Evolutionary conservation across 2,113 vertebrate genomes (phyloP).

Genomic region (Ascaphus truei): DNA sequence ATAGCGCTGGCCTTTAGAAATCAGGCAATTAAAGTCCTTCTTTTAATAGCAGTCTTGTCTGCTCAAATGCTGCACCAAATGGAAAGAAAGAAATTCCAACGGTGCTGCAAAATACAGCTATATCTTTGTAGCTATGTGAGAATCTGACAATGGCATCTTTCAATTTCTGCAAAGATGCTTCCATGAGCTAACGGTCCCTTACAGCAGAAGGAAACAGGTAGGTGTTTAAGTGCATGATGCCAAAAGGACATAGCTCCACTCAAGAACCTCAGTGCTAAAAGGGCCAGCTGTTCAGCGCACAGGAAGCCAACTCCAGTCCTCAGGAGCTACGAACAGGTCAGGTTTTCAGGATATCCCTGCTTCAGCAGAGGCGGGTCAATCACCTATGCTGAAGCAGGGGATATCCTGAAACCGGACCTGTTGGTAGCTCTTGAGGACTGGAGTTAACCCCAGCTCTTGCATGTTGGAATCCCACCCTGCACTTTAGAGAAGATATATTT

Average conservation of each 20-base stretch:
- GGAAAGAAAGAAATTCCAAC: constrained; percentile 45
- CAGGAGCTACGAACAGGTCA: too few species aligned
- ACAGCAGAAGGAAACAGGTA: constrained; percentile 66
- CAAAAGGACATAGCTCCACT: constrained; percentile 25
- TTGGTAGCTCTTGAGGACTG: too few species aligned
- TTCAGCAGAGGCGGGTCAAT: too few species aligned
- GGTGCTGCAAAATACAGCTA: constrained; percentile 58
- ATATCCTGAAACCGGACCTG: too few species aligned
- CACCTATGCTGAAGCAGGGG: too few species aligned
- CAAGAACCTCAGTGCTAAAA: neutral
- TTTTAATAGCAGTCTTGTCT: constrained; percentile 48
- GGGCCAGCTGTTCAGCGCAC: neutral
- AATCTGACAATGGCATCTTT: constrained; percentile 56
- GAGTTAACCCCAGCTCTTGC: too few species aligned
- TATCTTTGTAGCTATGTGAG: constrained; percentile 57
- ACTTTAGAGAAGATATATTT: constrained; percentile 11
- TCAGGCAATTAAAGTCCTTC: constrained; percentile 50
- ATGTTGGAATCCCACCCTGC: neutral
- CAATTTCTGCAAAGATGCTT: constrained; percentile 55
- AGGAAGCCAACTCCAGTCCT: too few species aligned
- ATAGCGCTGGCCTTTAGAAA: constrained; percentile 51
- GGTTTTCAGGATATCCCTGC: too few species aligned
- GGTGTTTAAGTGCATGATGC: constrained; percentile 40
- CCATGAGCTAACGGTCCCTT: constrained; percentile 58
- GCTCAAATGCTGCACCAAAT: constrained; percentile 56